These are phyloP conservation scores for Alloscopus bannaensis DNA, from an alignment of 2,888 invertebrate species.

Conservation along the genomic window DNA sequence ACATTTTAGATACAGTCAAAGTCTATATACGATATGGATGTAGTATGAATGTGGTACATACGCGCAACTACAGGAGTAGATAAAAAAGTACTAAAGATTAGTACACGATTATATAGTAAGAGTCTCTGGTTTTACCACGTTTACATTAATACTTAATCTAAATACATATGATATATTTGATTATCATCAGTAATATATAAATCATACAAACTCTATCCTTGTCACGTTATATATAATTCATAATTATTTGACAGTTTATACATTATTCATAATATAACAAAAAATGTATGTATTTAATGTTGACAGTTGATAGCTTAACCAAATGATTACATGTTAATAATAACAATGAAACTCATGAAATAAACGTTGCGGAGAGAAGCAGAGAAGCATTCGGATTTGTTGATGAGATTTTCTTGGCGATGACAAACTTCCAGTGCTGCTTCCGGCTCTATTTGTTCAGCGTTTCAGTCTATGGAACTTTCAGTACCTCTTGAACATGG, in stretches of 20 bases:
- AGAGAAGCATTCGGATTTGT: too few species aligned
- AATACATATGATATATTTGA: constrained; percentile 5
- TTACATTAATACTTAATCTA: neutral
- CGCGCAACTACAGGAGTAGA: too few species aligned
- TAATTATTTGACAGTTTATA: constrained; percentile 48
- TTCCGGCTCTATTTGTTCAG: too few species aligned
- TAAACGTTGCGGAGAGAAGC: too few species aligned
- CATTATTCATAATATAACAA: constrained; percentile 1
- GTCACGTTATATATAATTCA: constrained; percentile 1
- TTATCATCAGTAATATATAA: neutral
- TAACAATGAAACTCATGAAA: neutral
- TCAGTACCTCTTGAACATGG: too few species aligned
- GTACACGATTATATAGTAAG: neutral
- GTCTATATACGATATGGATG: too few species aligned
- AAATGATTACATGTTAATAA: constrained; percentile 14
- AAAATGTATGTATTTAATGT: constrained; percentile 26
- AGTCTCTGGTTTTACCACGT: neutral
- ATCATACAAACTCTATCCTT: neutral
- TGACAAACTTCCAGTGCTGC: too few species aligned
- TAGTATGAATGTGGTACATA: too few species aligned
- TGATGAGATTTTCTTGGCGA: too few species aligned
- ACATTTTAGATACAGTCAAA: too few species aligned
- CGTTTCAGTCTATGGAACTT: too few species aligned
- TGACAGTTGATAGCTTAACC: constrained; percentile 43
- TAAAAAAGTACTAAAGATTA: too few species aligned